Percentiles rank a stretch among this genome's conserved stretches.
Evolutionary conservation across 2,888 invertebrate species (phyloP).

Genomic region (Tortricodes alternella): DNA sequence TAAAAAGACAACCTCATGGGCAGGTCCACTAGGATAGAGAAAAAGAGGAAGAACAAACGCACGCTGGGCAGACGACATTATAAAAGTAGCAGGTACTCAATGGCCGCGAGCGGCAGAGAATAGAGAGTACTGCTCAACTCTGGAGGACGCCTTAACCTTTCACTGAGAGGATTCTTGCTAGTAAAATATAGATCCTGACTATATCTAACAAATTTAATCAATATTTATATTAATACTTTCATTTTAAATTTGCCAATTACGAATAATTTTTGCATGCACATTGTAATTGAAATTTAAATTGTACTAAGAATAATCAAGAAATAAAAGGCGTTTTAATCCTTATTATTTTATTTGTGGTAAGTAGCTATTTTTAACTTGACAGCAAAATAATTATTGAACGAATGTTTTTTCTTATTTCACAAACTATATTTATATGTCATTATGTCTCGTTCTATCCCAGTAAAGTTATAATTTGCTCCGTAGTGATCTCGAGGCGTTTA

Average conservation of each 20-base stretch:
- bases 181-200: too few species aligned
- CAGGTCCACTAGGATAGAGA: slow-evolving; percentile 10
- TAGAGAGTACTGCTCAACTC: slow-evolving; percentile 26
- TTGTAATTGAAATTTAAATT: too few species aligned
- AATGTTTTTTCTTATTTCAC: too few species aligned
- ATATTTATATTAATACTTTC: too few species aligned
- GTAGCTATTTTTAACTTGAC: too few species aligned
- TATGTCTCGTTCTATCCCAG: neutral
- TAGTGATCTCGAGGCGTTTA: slow-evolving; percentile 43
- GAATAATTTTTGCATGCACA: too few species aligned
- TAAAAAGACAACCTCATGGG: neutral
- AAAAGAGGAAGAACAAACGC: slow-evolving; percentile 14
- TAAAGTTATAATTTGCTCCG: neutral
- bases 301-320: too few species aligned
- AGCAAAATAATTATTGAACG: too few species aligned
- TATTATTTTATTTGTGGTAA: too few species aligned
- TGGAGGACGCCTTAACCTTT: slow-evolving; percentile 24
- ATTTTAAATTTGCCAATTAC: too few species aligned
- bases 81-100: slow-evolving; percentile 26
- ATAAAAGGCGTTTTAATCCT: too few species aligned
- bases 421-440: neutral
- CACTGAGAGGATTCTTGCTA: neutral
- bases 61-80: slow-evolving; percentile 26
- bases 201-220: too few species aligned
- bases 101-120: slow-evolving; percentile 22